Percentiles rank a stretch among this genome's conserved stretches.
phyloP scores from a whole-genome alignment of 2,113 vertebrate genomes.

The Cavia porcellus region DNA sequence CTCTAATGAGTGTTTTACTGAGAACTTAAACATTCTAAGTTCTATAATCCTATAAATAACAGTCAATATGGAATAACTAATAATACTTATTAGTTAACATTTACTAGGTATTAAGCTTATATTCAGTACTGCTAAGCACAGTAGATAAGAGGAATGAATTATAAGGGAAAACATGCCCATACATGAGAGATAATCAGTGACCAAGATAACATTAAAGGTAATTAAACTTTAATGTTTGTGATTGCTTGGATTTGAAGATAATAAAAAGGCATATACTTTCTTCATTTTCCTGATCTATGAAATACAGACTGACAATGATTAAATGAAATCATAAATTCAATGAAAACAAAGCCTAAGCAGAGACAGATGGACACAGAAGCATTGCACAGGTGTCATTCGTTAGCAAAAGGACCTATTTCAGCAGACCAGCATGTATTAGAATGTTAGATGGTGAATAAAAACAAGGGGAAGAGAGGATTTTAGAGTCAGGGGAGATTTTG shows the following conservation, averaged over 20 bases:
- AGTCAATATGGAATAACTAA: background rate
- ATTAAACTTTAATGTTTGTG: background rate
- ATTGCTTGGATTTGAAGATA: conserved; percentile 28
- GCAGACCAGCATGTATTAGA: background rate
- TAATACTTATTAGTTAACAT: conserved; percentile 37
- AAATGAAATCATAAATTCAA: background rate
- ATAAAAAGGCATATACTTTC: background rate
- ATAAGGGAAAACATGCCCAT: background rate
- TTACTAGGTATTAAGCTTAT: background rate
- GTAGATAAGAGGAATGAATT: conserved; percentile 2
- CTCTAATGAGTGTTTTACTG: background rate
- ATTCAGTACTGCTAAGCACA: conserved; percentile 3
- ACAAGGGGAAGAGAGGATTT: background rate
- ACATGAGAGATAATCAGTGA: background rate
- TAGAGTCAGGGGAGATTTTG: background rate
- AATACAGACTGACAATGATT: conserved; percentile 16
- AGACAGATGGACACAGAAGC: background rate
- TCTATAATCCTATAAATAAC: background rate
- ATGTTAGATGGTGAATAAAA: background rate
- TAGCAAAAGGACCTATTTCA: background rate
- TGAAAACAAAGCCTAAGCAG: background rate
- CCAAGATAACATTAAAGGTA: background rate
- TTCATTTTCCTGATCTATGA: conserved; percentile 49
- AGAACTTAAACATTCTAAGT: background rate
- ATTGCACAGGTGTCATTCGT: background rate